Evolutionary conservation across 2,113 vertebrate species (phyloP), one percentile per base, ranked within the genome.

Genomic region (Capreolus pygargus): DNA sequence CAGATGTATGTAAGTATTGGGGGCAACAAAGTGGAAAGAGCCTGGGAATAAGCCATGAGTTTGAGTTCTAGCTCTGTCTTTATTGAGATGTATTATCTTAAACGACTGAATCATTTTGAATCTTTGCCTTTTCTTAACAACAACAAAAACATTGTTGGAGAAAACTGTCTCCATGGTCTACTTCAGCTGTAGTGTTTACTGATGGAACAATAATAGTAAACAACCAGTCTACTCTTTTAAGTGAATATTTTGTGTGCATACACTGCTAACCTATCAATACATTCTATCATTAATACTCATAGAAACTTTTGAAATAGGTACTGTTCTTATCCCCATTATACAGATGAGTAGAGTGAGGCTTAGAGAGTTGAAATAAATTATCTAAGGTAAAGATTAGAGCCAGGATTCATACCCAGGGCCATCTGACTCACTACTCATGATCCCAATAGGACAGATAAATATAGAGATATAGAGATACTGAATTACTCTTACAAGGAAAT

Each of bases 71-170:
- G 45, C 25, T 57, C 19, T 39, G 25, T 33, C 36, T 95, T 60
- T 58, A 43, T 70, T 91, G 61, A 78, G 19, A 1, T 70, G 5
- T 28, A 43, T n/a, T 83, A 45, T 47, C 25, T 52, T 33, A 50
- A n/a, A 82, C 47, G 64, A 76, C 52, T 36, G 89, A 64, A 55
- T 47, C 27, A 74, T 82, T 95, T 74, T 64, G 50, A 83, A 36
- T 67, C 47, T 90, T 84, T 89, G 57, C 27, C 21, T 95, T 86
- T 95, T 86, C 83, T 93, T 89, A 84, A 94, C 47, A 79, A 50
- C 57, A 86, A 33, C 90, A 70, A 39, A 17, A 64, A 79, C 60
- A 67, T 30, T 55, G 14, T 89, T 54, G n/a, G 39, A 61, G 78
- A 93, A 89, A 28, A 60, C 45, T 27, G 15, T 83, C 39, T 86